Evolutionary conservation across 1,140 invertebrate genomes (phyloP), one percentile per base, ranked within the genome.

Genomic region (Drosophila mayri): DNA sequence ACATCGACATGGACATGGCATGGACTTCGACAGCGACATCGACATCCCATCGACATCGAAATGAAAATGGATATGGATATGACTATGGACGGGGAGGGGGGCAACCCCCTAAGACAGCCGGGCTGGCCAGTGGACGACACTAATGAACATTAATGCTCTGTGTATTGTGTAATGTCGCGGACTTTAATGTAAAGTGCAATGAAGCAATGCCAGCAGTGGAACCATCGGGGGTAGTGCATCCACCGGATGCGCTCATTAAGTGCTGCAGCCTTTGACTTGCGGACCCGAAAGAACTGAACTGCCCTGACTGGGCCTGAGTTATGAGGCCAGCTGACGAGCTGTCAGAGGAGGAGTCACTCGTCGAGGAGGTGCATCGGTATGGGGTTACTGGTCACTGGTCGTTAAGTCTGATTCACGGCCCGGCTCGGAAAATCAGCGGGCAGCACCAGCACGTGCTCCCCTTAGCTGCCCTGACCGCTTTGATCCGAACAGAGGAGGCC

Each of bases 111-210:
- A 70, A 87, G 80, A 81, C 38, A 40, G 58, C 61, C 54, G 18
- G 25, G 43, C 76, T 40, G 43, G 40, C 76, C 22, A 32, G 37
- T 44, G 50, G 52, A 35, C 43, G 37, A 60, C 72, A 50, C 74
- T 85, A 85, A 90, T 85, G 85, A 81, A 81, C 76, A 81, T 81
- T 90, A 90, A 90, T 90, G 81, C 79, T 66, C 75, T 52, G 46
- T 35, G 63, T 66, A 86, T 82, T 82, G 77, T 84, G 76, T 88
- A 84, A 90, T 85, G 85, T 85, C 81, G 81, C 84, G 81, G 81
- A 88, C 85, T 90, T 85, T 90, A 90, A 90, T 90, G 71, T 90
- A 85, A 79, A 85, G 86, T 90, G 85, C 85, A 90, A 90, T 90
- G 77, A 90, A 90, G 85, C 85, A 90, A 90, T 84, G 84, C 85